Evolutionary conservation across 2,888 invertebrate species (phyloP).

Genomic region (Parnassius orleans): DNA sequence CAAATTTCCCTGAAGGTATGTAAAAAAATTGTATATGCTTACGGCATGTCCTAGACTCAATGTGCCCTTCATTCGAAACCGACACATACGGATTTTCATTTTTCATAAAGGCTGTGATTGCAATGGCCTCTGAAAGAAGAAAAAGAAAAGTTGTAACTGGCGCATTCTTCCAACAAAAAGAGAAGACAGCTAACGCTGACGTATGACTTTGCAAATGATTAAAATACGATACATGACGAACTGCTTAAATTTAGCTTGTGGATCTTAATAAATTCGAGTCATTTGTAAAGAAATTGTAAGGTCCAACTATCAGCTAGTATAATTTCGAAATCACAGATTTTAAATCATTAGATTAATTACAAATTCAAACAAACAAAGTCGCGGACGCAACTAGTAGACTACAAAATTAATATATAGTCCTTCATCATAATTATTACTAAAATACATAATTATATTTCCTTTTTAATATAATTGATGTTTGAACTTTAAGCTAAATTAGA

Average conservation of each 20-base stretch:
- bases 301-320: too few relatives aligned
- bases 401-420: too few relatives aligned
- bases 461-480: not conserved
- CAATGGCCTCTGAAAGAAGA: conserved; percentile 28
- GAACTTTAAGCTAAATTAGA: not conserved
- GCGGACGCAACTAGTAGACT: too few relatives aligned
- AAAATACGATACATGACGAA: not conserved
- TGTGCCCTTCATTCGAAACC: conserved; percentile 21
- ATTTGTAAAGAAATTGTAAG: too few relatives aligned
- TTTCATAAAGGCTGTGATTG: conserved; percentile 29
- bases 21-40: conserved; percentile 17
- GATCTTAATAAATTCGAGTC: too few relatives aligned
- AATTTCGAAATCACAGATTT: too few relatives aligned
- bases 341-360: too few relatives aligned
- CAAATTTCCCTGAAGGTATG: too few relatives aligned
- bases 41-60: conserved; percentile 27
- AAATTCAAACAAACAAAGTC: too few relatives aligned
- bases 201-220: not conserved
- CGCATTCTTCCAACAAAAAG: not conserved
- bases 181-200: not conserved
- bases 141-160: conserved; percentile 11
- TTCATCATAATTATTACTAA: too few relatives aligned
- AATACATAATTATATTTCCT: too few relatives aligned
- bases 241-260: too few relatives aligned
- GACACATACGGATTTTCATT: conserved; percentile 28